A percentile compares a stretch with the other conserved stretches of the same genome.
Conservation (phyloP, 2,888 invertebrate species). For the Mesorhabditis sp. region DNA sequence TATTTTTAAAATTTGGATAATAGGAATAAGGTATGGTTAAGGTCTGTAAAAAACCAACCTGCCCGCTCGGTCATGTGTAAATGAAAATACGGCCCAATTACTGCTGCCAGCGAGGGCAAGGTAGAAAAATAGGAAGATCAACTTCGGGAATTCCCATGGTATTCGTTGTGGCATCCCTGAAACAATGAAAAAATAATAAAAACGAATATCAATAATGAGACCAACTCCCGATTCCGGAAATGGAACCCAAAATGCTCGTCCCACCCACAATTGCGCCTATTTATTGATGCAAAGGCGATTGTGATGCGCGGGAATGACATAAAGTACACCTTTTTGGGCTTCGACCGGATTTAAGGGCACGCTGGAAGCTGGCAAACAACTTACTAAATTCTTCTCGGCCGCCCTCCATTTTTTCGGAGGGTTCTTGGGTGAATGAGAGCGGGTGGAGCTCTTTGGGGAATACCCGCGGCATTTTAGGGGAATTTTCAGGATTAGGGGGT, state of each 20-base stretch:
- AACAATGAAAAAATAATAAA: background rate
- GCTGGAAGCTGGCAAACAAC: background rate
- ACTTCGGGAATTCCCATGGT: slow-evolving; percentile 20
- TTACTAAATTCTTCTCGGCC: background rate
- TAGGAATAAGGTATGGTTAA: background rate
- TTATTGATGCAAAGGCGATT: too few species aligned
- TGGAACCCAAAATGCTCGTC: too few species aligned
- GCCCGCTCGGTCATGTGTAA: slow-evolving; percentile 55
- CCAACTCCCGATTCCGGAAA: too few species aligned
- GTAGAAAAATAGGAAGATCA: slow-evolving; percentile 38
- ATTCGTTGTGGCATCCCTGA: slow-evolving; percentile 3
- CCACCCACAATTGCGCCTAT: too few species aligned
- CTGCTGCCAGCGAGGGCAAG: slow-evolving; percentile 45
- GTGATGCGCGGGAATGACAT: too few species aligned
- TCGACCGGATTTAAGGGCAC: too few species aligned
- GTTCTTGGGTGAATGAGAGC: background rate
- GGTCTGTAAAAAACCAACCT: slow-evolving; percentile 26
- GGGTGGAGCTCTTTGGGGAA: background rate
- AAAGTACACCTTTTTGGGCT: too few species aligned
- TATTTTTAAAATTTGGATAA: background rate
- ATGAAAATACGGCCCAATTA: slow-evolving; percentile 55
- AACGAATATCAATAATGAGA: too few species aligned
- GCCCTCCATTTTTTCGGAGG: background rate
- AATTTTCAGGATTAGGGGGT: background rate
- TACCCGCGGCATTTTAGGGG: slow-evolving; percentile 2